phyloP scores from a whole-genome alignment of 2,113 vertebrate genomes.

The Perognathus longimembris region DNA sequence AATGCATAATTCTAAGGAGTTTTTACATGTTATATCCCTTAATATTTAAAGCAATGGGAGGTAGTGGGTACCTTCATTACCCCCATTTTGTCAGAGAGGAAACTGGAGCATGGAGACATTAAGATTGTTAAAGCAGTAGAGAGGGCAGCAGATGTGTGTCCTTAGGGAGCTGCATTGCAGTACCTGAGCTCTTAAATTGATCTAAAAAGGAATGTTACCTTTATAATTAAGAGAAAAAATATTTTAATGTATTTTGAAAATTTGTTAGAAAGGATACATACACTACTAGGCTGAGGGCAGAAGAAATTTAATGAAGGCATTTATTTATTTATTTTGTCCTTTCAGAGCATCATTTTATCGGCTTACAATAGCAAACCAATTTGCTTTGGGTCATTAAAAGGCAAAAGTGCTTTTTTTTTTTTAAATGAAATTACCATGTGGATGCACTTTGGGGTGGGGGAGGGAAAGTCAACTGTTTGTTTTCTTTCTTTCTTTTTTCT shows the following conservation, averaged over 20 bases:
- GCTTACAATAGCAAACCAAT: constrained; percentile 52
- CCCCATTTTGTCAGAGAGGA: not conserved
- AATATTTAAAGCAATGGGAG: not conserved
- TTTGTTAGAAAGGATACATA: not conserved
- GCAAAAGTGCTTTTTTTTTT: constrained; percentile 69
- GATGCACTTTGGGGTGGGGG: not conserved
- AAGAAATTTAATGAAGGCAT: constrained; percentile 58
- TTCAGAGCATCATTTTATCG: constrained; percentile 41
- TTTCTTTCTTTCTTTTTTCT: not conserved
- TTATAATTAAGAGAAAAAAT: not conserved
- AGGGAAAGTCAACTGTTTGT: not conserved
- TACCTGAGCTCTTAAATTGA: not conserved
- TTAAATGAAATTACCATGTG: constrained; percentile 74
- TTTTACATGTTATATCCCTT: not conserved
- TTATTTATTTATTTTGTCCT: too few relatives aligned
- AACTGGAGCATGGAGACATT: not conserved
- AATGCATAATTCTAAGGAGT: not conserved
- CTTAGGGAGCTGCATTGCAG: not conserved
- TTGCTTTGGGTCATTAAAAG: constrained; percentile 66
- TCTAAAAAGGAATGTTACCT: not conserved
- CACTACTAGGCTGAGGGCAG: not conserved
- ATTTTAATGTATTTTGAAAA: not conserved
- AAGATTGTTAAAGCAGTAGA: not conserved
- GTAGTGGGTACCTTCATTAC: not conserved
- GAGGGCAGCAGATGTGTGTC: not conserved